These are phyloP conservation scores for Pheosia gnoma DNA, from an alignment of 2,888 invertebrate genomes.

Conservation along the genomic window DNA sequence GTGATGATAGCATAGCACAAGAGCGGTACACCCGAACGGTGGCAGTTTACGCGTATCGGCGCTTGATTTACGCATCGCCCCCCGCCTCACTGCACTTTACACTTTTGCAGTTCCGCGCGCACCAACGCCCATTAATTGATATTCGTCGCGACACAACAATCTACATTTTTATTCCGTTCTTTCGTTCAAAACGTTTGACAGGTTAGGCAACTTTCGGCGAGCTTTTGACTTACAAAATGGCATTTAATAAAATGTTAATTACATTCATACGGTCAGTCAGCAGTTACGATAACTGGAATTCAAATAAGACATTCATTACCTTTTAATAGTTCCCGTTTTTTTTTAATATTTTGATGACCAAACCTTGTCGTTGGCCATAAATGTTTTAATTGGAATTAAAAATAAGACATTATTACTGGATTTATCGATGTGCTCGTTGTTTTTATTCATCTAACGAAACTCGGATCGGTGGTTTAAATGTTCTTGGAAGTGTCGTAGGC, in stretches of 20 bases:
- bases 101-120: slow-evolving; percentile 80
- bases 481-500: slow-evolving; percentile 50
- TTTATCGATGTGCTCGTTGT: slow-evolving; percentile 21
- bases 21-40: slow-evolving; percentile 62
- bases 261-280: slow-evolving; percentile 21
- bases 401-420: slow-evolving; percentile 16
- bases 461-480: slow-evolving; percentile 23
- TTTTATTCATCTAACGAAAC: slow-evolving; percentile 19
- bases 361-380: no score
- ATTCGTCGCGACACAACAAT: slow-evolving; percentile 64
- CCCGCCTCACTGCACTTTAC: slow-evolving; percentile 79
- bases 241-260: slow-evolving; percentile 22
- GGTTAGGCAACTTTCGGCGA: slow-evolving; percentile 17
- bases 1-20: not conserved
- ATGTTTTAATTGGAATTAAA: slow-evolving; percentile 21
- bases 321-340: no score
- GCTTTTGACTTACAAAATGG: slow-evolving; percentile 18
- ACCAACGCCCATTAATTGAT: slow-evolving; percentile 78
- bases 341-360: no score
- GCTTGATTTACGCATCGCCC: slow-evolving; percentile 78
- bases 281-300: slow-evolving; percentile 23
- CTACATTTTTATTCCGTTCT: slow-evolving; percentile 48
- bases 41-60: slow-evolving; percentile 67
- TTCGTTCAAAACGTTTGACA: slow-evolving; percentile 16
- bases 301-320: slow-evolving; percentile 23